A percentile compares a stretch with the other conserved stretches of the same genome.
Evolutionary conservation across 2,113 vertebrate species (phyloP).

Genomic region (Ochotona curzoniae): DNA sequence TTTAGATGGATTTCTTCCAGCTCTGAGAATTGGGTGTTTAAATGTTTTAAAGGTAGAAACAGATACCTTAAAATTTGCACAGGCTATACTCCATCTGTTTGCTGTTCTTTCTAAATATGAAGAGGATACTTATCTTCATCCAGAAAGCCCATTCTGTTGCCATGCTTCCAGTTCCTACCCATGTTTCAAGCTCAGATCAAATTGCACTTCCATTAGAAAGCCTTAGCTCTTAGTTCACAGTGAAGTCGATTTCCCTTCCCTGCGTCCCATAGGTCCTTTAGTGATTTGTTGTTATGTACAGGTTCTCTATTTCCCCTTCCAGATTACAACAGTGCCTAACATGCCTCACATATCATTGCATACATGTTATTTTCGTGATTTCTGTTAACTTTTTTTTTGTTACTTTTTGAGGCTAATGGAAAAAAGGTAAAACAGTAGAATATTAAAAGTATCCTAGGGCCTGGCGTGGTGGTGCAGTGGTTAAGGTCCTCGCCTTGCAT

Average conservation of each 20-base stretch:
- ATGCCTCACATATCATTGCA: background rate
- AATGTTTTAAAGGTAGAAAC: background rate
- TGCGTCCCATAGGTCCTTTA: background rate
- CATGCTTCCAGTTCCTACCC: background rate
- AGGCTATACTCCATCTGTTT: background rate
- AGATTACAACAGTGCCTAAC: background rate
- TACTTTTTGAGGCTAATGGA: conserved; percentile 34
- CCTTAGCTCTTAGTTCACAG: background rate
- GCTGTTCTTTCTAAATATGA: background rate
- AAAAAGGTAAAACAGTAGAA: background rate
- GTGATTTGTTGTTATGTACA: background rate
- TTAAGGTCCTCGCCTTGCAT: too few species aligned
- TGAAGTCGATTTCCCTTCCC: conserved; percentile 16
- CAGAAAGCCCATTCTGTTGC: background rate
- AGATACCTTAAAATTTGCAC: background rate
- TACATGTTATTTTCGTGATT: background rate
- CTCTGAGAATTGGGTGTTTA: background rate
- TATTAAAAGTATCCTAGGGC: conserved; percentile 22
- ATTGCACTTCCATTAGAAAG: background rate
- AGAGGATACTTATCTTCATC: background rate
- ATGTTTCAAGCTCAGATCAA: conserved; percentile 14
- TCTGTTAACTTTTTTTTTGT: background rate
- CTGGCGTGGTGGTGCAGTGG: too few species aligned
- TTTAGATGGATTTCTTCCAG: background rate
- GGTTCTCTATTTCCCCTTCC: background rate